Percentiles rank a stretch among this genome's conserved stretches.
Evolutionary conservation across 2,113 vertebrate genomes (phyloP).

Genomic region (Onychorhynchus coronatus): DNA sequence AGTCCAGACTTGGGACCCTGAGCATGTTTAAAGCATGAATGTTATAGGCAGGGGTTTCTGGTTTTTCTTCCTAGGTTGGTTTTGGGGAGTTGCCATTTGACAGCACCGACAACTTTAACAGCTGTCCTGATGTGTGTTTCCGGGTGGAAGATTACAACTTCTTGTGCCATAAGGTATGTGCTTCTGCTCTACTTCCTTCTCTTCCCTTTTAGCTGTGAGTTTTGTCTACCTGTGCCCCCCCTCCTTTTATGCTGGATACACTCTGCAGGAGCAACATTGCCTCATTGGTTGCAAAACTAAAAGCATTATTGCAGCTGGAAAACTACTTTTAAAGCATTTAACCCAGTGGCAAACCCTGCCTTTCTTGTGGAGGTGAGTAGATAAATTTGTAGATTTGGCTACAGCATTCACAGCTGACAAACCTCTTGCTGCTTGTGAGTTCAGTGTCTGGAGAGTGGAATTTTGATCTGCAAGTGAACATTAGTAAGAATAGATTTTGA

Average conservation of each 20-base stretch:
- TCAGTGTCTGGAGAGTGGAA: not conserved
- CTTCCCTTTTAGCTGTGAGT: not conserved
- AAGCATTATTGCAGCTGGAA: not conserved
- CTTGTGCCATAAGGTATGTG: constrained; percentile 90
- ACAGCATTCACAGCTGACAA: not conserved
- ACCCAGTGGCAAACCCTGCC: not conserved
- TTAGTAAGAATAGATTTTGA: not conserved
- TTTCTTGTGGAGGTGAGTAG: not conserved
- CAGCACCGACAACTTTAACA: constrained; percentile 83
- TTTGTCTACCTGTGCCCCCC: not conserved
- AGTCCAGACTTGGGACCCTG: not conserved
- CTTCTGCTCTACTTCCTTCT: not conserved
- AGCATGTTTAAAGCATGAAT: fast-evolving
- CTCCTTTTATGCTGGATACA: not conserved
- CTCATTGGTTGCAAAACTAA: not conserved
- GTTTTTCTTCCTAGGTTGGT: constrained; percentile 78
- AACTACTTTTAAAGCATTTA: not conserved
- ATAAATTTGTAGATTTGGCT: not conserved
- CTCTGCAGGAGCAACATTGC: not conserved
- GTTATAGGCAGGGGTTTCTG: not conserved
- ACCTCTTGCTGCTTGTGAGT: not conserved
- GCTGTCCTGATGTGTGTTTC: constrained; percentile 92
- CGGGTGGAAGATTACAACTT: constrained; percentile 84
- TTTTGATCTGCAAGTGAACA: not conserved
- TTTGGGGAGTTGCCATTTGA: constrained; percentile 93